phyloP scores from a whole-genome alignment of 2,797 vertebrate genomes.

The Craterocephalus amniculus region DNA sequence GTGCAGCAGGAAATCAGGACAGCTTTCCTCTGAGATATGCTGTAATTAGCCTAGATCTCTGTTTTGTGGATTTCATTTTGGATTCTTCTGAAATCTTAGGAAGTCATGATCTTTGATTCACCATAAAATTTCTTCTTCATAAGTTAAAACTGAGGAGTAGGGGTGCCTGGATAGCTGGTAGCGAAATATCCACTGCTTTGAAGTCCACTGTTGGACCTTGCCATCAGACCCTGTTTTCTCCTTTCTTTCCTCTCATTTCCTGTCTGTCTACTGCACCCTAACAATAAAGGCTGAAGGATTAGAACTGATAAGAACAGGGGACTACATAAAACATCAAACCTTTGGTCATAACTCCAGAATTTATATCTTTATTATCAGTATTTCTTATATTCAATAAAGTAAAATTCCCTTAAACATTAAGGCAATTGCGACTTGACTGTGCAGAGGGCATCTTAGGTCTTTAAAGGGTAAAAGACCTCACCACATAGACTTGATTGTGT shows the following conservation, averaged over 20 bases:
- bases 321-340: neutral
- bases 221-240: neutral
- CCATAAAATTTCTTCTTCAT: too few relatives aligned
- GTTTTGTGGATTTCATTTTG: conserved; percentile 18
- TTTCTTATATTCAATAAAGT: too few relatives aligned
- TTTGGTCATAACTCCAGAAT: neutral
- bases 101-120: too few relatives aligned
- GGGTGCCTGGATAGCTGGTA: neutral
- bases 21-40: conserved; percentile 43
- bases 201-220: neutral
- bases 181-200: neutral
- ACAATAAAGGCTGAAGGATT: neutral
- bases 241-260: neutral
- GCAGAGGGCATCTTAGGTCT: neutral
- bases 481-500: neutral
- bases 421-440: neutral
- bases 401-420: neutral
- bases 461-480: neutral
- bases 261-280: neutral
- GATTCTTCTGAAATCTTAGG: neutral
- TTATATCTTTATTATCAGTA: neutral
- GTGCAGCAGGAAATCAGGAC: conserved; percentile 54
- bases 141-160: neutral
- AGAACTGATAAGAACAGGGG: neutral
- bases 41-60: conserved; percentile 34